Base-by-base conservation (phyloP, 1,140 invertebrate species). In the Eciton burchellii region DNA sequence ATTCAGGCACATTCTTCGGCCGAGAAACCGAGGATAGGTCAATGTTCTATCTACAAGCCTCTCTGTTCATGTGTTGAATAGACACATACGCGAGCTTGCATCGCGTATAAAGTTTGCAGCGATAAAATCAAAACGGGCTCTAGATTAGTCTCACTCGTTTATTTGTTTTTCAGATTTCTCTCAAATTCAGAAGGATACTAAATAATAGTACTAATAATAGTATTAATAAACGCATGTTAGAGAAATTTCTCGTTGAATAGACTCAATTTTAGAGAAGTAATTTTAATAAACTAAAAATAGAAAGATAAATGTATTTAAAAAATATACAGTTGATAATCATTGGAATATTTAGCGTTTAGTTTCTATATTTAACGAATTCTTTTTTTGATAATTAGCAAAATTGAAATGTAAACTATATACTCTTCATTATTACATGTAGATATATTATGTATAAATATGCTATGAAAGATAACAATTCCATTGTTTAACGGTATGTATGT, bases 11-110 rank as follows among this genome's bases (percentile, higher is more conserved):
- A 84, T 72, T 70, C 72, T 63, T 74, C 12, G 14, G n/a, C 12
- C 56, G 43, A 26, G 52, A 45, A 59, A 81, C 65, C 59, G 74
- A 3, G 35, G 63, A 60, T 83, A 84, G 65, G 85, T 87, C 82
- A 88, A 88, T 59, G 82, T 81, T 87, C 82, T 74, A 59, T 84
- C 54, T 35, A 66, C 83, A 76, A 87, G 19, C 35, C 47, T 59
- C 45, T 24, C 24, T 26, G 16, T 47, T 74, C 45, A 29, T 68
- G 21, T 19, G 57, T 72, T 70, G 59, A 54, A 68, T 1, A 52
- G 49, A 16, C 65, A 65, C 54, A 19, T 26, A 24, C 14, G 19
- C 26, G 59, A 24, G 12, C 26, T 52, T 63, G 14, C 45, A 19
- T 29, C 49, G 19, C 1, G 9, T 21, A 66, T 45, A 11, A 47